Percentiles rank a stretch among this genome's conserved stretches.
Conservation (phyloP, 1,140 invertebrate species). For the Pseudachorutes palmiensis region DNA sequence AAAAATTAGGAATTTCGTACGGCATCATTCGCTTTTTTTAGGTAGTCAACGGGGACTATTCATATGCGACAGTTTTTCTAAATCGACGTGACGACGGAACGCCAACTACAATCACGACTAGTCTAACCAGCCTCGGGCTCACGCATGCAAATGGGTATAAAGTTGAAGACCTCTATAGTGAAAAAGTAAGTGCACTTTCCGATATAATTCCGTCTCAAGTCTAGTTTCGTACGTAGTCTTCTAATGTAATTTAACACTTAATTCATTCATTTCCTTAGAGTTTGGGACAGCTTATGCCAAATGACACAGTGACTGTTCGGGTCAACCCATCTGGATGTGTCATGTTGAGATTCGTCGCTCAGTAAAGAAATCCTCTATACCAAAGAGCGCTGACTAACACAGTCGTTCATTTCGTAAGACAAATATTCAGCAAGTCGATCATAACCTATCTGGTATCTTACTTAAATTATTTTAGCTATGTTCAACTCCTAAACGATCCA, state of each 20-base stretch:
- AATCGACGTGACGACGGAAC: conserved; percentile 83
- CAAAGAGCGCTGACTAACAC: too few species aligned
- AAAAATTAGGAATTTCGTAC: too few species aligned
- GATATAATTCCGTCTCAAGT: too few species aligned
- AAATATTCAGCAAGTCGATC: too few species aligned
- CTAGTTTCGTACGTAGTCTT: conserved; percentile 54
- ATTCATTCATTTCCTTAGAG: conserved; percentile 44
- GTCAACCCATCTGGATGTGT: conserved; percentile 73
- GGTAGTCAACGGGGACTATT: conserved; percentile 67
- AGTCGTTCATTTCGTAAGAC: too few species aligned
- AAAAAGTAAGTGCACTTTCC: too few species aligned
- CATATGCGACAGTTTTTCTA: conserved; percentile 77
- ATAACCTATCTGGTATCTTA: too few species aligned
- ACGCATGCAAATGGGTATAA: conserved; percentile 67
- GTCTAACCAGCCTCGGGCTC: conserved; percentile 69
- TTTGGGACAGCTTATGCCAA: conserved; percentile 71
- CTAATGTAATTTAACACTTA: not conserved
- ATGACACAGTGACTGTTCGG: conserved; percentile 82
- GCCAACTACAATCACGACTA: conserved; percentile 77
- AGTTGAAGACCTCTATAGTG: conserved; percentile 51
- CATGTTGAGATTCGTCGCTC: conserved; percentile 35
- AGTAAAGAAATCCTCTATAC: too few species aligned
- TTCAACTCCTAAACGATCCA: too few species aligned
- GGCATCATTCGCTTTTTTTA: too few species aligned
- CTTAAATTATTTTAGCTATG: too few species aligned